Evolutionary conservation across 2,113 vertebrate species (phyloP), one percentile per base, ranked within the genome.

Genomic region (Fregetta grallaria): DNA sequence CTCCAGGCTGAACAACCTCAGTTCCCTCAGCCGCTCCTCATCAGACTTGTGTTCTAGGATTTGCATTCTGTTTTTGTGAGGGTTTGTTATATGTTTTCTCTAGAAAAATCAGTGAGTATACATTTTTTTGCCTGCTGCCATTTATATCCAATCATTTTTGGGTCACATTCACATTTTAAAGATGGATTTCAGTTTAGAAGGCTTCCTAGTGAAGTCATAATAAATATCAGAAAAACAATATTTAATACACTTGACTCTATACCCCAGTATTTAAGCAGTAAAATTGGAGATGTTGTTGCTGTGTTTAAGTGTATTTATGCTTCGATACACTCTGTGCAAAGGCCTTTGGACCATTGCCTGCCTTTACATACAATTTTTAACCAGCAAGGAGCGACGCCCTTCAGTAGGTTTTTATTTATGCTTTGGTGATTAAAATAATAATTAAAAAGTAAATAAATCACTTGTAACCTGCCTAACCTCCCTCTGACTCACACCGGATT

Each of bases 301-400:
- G 12, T 38, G 12, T 36, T 76, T 34, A n/a, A 55, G n/a, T 11
- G 16, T 25, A 38, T 81, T 91, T 86, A n/a, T 53, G 42, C 36
- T 59, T 78, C 0, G 0, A 1, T 16, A n/a, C 20, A 3, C 27
- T 23, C 10, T 17, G 32, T 42, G 53, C 53, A 78, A 30, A 61
- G 44, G 22, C 40, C 53, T 45, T 95, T 79, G 62, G 49, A 88
- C n/a, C 30, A 11, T 6, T 61, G 23, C 36, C 40, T 65, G 27
- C 36, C 15, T 86, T 88, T 17, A 5, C 4, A 7, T 23, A 13
- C 21, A 56, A 76, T 42, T 61, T 86, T 93, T 88, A 90, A 79
- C 74, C 53, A 72, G 13, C 13, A 29, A 63, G 58, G 25, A 50
- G 30, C 36, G 61, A 61, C 82, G 36, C 3, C 8, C 47, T 78